phyloP scores from a whole-genome alignment of 2,113 vertebrate genomes.

The Hypanus sabinus region DNA sequence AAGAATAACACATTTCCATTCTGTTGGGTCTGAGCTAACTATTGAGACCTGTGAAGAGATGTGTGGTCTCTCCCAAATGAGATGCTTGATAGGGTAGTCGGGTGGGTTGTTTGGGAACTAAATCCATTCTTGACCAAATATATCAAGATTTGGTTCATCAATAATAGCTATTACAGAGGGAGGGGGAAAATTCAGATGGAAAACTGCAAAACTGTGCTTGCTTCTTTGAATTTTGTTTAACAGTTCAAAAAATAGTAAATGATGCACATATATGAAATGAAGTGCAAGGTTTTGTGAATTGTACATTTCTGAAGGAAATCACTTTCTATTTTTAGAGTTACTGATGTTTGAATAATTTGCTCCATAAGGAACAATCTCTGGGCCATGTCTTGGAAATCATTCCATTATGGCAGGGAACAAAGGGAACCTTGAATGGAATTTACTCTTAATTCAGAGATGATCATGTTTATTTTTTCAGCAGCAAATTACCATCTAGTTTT shows the following conservation, averaged over 20 bases:
- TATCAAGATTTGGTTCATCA: background rate
- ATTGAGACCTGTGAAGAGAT: background rate
- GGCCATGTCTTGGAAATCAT: background rate
- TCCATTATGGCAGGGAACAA: background rate
- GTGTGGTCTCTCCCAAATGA: background rate
- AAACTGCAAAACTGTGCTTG: background rate
- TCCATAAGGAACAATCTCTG: background rate
- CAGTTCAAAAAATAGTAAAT: background rate
- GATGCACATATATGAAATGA: background rate
- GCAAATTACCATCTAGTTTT: background rate
- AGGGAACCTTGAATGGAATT: background rate
- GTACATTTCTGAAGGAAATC: background rate
- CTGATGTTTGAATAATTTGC: background rate
- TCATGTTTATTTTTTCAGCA: background rate
- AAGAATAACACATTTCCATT: background rate
- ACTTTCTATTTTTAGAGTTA: background rate
- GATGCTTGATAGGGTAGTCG: no score
- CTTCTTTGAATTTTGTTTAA: background rate
- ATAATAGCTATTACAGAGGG: no score
- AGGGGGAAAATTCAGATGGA: background rate
- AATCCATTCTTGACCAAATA: background rate
- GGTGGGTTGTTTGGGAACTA: no score
- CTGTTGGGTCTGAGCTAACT: background rate
- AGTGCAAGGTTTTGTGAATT: background rate
- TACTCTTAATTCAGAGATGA: background rate